Conservation (phyloP, 2,888 invertebrate genomes). For the Parnassius glacialis region DNA sequence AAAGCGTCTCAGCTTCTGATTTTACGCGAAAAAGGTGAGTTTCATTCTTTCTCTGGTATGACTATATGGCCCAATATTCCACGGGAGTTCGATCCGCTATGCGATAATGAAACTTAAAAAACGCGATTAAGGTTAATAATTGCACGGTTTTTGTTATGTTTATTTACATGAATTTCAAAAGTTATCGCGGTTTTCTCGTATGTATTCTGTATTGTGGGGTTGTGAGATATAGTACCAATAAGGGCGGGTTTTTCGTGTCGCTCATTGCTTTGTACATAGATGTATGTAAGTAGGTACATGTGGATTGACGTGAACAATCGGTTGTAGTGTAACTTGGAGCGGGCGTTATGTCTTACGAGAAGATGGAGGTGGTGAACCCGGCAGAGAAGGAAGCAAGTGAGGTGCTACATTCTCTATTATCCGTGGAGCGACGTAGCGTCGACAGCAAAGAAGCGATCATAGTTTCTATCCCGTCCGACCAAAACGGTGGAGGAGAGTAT, state of each 20-base stretch:
- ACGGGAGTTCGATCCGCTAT: conserved; percentile 82
- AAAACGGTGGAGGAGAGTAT: conserved; percentile 72
- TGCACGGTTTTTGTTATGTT: conserved; percentile 82
- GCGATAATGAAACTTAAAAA: conserved; percentile 83
- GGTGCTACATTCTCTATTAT: conserved; percentile 84
- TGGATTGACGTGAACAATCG: conserved; percentile 73
- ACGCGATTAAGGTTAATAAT: conserved; percentile 82
- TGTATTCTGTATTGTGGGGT: conserved; percentile 52
- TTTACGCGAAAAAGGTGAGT: conserved; percentile 73
- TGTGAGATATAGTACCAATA: conserved; percentile 51
- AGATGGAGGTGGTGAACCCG: conserved; percentile 83
- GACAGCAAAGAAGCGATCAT: conserved; percentile 78
- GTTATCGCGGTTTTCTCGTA: conserved; percentile 76
- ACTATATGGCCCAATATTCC: conserved; percentile 82
- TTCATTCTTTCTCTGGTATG: conserved; percentile 76
- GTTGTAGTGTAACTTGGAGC: conserved; percentile 63
- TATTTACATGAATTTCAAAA: conserved; percentile 82
- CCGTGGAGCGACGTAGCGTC: conserved; percentile 84
- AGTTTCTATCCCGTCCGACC: conserved; percentile 69
- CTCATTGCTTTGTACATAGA: conserved; percentile 69
- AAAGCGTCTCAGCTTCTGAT: conserved; percentile 51
- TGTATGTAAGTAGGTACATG: conserved; percentile 72
- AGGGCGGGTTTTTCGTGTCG: conserved; percentile 67
- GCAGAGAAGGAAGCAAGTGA: conserved; percentile 87
- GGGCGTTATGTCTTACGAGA: conserved; percentile 71